Conservation (phyloP, 2,888 invertebrate genomes). For the Tipula vernalis region DNA sequence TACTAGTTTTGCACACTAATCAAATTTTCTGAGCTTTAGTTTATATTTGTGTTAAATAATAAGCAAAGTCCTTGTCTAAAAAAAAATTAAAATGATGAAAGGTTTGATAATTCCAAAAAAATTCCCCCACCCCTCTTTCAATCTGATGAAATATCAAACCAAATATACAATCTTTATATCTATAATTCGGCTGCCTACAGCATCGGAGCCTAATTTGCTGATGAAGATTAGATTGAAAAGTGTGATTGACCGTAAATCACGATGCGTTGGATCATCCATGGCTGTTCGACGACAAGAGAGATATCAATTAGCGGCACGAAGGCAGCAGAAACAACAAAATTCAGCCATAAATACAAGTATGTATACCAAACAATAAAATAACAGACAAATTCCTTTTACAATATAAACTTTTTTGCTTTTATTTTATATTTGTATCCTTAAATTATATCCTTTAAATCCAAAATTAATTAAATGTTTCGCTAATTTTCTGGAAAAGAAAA, state of each 20-base stretch:
- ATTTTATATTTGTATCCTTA: not conserved
- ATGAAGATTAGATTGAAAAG: slow-evolving; percentile 89
- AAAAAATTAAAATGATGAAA: not conserved
- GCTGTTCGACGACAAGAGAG: slow-evolving; percentile 67
- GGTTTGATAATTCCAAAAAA: not conserved
- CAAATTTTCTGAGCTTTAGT: not conserved
- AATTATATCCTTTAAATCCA: not conserved
- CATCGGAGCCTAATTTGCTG: slow-evolving; percentile 93
- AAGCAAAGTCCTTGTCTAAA: not conserved
- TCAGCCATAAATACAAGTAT: slow-evolving; percentile 34
- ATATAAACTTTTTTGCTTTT: not conserved
- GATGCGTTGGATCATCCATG: slow-evolving; percentile 61
- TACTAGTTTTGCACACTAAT: not conserved
- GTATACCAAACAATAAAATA: slow-evolving; percentile 15
- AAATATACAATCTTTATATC: slow-evolving; percentile 6
- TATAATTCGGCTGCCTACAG: slow-evolving; percentile 37
- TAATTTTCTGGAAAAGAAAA: not conserved
- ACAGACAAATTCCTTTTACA: not conserved
- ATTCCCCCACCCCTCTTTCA: not conserved
- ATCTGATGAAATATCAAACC: not conserved
- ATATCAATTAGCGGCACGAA: slow-evolving; percentile 49
- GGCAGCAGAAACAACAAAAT: slow-evolving; percentile 32
- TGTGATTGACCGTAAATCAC: slow-evolving; percentile 84
- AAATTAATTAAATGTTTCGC: not conserved
- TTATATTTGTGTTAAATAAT: not conserved